Evolutionary conservation across 2,888 invertebrate genomes (phyloP).

Genomic region (Hemithea aestivaria): DNA sequence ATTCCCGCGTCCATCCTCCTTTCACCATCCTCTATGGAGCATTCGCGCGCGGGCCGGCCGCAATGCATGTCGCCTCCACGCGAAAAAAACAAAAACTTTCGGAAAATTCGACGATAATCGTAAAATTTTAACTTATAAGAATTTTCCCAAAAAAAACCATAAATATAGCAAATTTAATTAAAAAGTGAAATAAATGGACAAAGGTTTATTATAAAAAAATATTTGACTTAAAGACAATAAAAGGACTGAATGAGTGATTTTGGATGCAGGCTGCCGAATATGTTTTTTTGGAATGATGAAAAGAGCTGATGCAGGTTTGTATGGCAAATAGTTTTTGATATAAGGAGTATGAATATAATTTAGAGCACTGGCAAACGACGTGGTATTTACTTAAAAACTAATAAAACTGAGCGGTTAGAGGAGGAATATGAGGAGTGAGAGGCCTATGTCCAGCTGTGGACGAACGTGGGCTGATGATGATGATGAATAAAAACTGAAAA

Average conservation of each 20-base stretch:
- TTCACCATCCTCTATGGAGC: constrained; percentile 25
- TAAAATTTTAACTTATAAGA: constrained; percentile 15
- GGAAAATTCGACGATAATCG: constrained; percentile 28
- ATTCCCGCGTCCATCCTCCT: constrained; percentile 39
- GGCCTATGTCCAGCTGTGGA: no score
- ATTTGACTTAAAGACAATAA: background rate
- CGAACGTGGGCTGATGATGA: no score
- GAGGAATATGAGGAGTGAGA: no score
- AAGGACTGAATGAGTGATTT: constrained; percentile 1
- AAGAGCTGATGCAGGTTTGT: constrained; percentile 21
- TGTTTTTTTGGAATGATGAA: constrained; percentile 14
- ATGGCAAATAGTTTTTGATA: background rate
- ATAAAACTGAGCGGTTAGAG: no score
- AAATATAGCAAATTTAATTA: no score
- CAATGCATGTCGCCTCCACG: constrained; percentile 32
- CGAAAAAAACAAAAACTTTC: constrained; percentile 21
- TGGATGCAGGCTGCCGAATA: constrained; percentile 10
- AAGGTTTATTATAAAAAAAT: no score
- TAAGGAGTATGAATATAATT: no score
- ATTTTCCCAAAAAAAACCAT: background rate
- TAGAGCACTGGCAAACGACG: no score
- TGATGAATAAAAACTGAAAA: no score
- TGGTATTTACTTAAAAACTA: no score
- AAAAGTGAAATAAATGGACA: no score
- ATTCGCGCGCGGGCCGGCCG: constrained; percentile 44